phyloP scores from a whole-genome alignment of 30 jellyfish, hydroid and myxozoan genomes.

The Pelagia noctiluca region DNA sequence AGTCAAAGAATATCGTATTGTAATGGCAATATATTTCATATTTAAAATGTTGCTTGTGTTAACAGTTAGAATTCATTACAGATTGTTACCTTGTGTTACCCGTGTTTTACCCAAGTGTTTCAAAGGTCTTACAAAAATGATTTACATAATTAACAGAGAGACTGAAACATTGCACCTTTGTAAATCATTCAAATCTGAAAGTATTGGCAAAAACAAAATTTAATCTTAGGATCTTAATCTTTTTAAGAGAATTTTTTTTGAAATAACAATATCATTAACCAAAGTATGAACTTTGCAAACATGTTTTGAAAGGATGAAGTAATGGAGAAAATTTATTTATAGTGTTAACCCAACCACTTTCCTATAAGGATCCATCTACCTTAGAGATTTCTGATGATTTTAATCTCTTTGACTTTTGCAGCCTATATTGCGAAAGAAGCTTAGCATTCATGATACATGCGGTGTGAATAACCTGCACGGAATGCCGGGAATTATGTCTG shows the following conservation, averaged over 20 bases:
- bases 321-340: too few species aligned
- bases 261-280: too few species aligned
- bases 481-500: slow-evolving; percentile 92
- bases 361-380: too few species aligned
- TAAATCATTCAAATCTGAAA: too few species aligned
- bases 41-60: background rate
- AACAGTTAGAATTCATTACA: background rate
- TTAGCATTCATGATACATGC: slow-evolving; percentile 91
- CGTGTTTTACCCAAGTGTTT: too few species aligned
- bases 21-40: background rate
- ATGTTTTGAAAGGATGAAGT: too few species aligned
- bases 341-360: too few species aligned
- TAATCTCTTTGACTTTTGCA: slow-evolving; percentile 11
- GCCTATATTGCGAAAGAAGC: slow-evolving; percentile 74
- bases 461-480: slow-evolving; percentile 99
- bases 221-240: background rate
- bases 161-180: background rate
- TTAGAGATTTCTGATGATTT: background rate
- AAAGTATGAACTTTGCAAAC: too few species aligned
- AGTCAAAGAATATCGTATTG: background rate
- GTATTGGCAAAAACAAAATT: too few species aligned
- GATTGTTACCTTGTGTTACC: too few species aligned
- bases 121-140: too few species aligned
- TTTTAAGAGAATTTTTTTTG: too few species aligned
- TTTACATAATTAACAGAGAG: background rate